A percentile compares a stretch with the other conserved stretches of the same genome.
phyloP scores from a whole-genome alignment of 2,797 vertebrate species.

The Pipistrellus pygmaeus region DNA sequence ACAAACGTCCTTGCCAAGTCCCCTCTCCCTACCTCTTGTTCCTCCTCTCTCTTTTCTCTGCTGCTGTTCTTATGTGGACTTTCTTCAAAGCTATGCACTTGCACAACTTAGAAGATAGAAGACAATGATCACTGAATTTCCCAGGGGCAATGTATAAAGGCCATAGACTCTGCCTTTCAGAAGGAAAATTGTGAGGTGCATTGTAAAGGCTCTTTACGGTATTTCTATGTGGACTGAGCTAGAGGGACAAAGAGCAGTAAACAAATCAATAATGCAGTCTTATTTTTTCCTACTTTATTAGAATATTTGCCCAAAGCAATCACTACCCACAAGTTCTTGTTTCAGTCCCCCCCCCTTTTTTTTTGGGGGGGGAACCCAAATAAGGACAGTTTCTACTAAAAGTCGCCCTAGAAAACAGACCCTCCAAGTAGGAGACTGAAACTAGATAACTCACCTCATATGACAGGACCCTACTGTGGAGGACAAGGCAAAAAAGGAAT shows the following conservation, averaged over 20 bases:
- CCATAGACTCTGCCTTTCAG: not conserved
- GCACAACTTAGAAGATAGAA: not conserved
- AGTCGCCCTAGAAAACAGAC: not conserved
- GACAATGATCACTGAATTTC: not conserved
- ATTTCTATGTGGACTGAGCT: not conserved
- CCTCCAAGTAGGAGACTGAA: not conserved
- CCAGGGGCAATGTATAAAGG: not conserved
- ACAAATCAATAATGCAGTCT: not conserved
- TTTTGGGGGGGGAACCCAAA: not conserved
- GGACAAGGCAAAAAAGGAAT: not conserved
- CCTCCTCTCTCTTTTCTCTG: not conserved
- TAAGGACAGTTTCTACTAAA: not conserved
- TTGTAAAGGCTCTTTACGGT: not conserved
- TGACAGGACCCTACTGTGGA: fast-evolving
- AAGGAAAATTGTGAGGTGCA: not conserved
- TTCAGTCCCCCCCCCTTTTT: not conserved
- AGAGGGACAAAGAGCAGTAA: not conserved
- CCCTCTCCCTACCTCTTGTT: fast-evolving
- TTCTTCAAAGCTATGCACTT: not conserved
- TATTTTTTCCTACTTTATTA: not conserved
- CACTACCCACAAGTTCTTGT: not conserved
- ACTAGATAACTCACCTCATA: not conserved
- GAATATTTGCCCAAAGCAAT: not conserved
- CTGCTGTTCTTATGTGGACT: not conserved
- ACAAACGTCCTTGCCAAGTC: not conserved